Base-by-base conservation (phyloP, 1,140 invertebrate species). In the Penaeus vannamei region DNA sequence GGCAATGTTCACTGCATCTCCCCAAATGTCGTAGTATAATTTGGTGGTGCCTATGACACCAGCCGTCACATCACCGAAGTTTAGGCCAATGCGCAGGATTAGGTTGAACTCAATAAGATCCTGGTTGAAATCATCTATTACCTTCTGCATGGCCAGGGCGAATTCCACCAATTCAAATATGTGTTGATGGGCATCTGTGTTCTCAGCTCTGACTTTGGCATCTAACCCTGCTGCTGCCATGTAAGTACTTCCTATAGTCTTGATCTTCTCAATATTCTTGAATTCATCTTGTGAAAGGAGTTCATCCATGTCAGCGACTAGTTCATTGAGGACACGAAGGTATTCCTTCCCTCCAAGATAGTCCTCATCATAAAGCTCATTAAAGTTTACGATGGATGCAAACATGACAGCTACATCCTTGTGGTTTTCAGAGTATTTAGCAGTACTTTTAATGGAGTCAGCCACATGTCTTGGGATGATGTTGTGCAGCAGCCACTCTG, bases 11-110 rank as follows among this genome's bases (percentile, higher is more conserved):
- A 99, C 98, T 0, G 98, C 98, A 93, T 99, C 98, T 0, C 98
- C 98, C 98, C 98, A 99, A 84, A 99, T 99, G 93, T 99, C 98
- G 91, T 99, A 99, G 92, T 98, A 97, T 26, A 99, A 94, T 92
- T 99, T 99, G 0, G 97, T 97, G 0, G 98, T 99, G 0, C 98
- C 98, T 80, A 99, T 99, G 0, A 99, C 98, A 8, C 98, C 98
- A 0, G 98, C 97, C 0, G 97, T 98, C 0, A 99, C 97, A 91
- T 98, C 97, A 0, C 98, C 98, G 92, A 93, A 93, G 92, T 95
- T 95, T 90, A 93, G 94, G 26, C 95, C 95, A 88, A 95, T 95
- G 69, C 97, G 95, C n/a, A 99, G 92, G n/a, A 97, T 96, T 64
- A 99, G 95, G 93, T 98, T 97, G 92, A 98, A 98, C 88, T 97